These are phyloP conservation scores for Synergus gifuensis DNA, from an alignment of 2,888 invertebrate species.

Conservation along the genomic window DNA sequence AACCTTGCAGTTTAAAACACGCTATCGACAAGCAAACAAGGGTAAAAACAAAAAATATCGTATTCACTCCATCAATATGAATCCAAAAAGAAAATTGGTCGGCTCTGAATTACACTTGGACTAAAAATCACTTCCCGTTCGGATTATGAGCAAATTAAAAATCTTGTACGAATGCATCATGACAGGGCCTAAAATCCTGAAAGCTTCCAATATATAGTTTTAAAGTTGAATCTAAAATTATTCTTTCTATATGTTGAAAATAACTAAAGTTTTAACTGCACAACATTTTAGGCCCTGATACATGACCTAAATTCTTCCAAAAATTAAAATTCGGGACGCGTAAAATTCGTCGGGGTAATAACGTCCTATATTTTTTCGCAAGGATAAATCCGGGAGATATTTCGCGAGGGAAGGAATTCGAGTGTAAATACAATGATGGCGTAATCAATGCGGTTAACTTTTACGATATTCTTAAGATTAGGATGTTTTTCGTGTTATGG, in stretches of 20 bases:
- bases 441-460: conserved; percentile 61
- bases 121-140: no score
- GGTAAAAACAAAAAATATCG: background rate
- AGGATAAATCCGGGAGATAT: conserved; percentile 13
- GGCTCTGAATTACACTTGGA: background rate
- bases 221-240: no score
- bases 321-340: background rate
- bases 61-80: conserved; percentile 10
- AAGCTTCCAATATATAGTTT: no score
- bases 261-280: no score
- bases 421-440: conserved; percentile 44
- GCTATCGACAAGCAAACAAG: conserved; percentile 33
- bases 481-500: conserved; percentile 51
- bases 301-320: background rate
- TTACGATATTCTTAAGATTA: conserved; percentile 57
- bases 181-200: background rate
- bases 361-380: conserved; percentile 1
- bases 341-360: background rate
- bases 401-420: conserved; percentile 15
- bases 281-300: no score
- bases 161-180: background rate
- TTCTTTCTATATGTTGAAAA: no score
- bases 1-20: conserved; percentile 1
- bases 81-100: conserved; percentile 11
- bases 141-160: background rate